phyloP scores from a whole-genome alignment of 2,888 invertebrate species.

The Limnephilus rhombicus region DNA sequence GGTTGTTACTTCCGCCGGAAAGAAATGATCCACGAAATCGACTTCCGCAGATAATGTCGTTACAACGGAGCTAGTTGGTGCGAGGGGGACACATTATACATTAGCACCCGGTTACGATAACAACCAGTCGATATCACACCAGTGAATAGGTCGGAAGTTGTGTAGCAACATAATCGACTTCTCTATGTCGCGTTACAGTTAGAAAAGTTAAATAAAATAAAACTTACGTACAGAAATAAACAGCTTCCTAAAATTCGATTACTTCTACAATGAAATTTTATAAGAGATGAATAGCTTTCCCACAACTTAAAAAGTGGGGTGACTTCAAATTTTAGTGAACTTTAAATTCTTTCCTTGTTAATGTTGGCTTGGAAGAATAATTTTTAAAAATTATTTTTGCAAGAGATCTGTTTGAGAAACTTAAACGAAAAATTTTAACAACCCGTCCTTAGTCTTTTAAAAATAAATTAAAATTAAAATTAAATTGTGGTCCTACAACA shows the following conservation, averaged over 20 bases:
- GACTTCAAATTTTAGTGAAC: too few relatives aligned
- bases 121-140: not conserved
- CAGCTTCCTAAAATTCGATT: not conserved
- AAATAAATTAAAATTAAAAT: too few relatives aligned
- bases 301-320: not conserved
- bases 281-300: not conserved
- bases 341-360: not conserved
- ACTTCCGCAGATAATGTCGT: slow-evolving; percentile 47
- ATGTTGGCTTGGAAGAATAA: too few relatives aligned
- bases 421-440: too few relatives aligned
- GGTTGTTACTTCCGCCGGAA: slow-evolving; percentile 8
- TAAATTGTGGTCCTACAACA: too few relatives aligned
- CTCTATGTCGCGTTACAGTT: not conserved
- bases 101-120: slow-evolving; percentile 45
- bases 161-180: not conserved
- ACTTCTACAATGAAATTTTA: not conserved
- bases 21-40: slow-evolving; percentile 54
- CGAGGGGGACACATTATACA: not conserved
- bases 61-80: not conserved
- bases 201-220: not conserved
- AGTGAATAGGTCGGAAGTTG: slow-evolving; percentile 20
- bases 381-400: too few relatives aligned
- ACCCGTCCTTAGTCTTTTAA: too few relatives aligned
- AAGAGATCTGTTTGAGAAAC: too few relatives aligned
- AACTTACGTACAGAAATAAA: not conserved